Base-by-base conservation (phyloP, 1,140 invertebrate species). In the Venustaconcha ellipsiformis region DNA sequence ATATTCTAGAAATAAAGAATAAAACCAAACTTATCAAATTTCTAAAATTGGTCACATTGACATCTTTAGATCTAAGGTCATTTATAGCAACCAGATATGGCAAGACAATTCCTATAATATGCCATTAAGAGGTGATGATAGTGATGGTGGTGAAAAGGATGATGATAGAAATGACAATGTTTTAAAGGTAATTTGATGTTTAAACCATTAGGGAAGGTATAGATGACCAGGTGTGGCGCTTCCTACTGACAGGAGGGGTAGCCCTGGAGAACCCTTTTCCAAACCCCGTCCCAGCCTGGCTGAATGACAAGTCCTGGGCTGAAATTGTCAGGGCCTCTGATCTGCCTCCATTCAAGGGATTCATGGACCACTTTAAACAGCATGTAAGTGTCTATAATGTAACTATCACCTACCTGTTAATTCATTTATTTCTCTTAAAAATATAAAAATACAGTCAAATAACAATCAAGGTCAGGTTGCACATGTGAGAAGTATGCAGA, bases 191-290 rank as follows among this genome's bases (percentile, higher is more conserved):
- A 48, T 48, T 48, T 48, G 37, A 48, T 48, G 37, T 48, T 48
- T 48, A 48, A 48, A 48, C 37, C 37, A 6, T 8, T 48, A 48
- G 37, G 37, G 37, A 48, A 48, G 37, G 37, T 48, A 78, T 90
- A 26, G 85, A 89, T 79, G 89, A 90, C 58, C 67, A 72, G 59
- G 88, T 89, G 59, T 90, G 89, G 88, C 68, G 89, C 58, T 90
- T 90, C 79, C 76, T 90, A 70, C 73, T 90, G 74, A 90, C 90
- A 60, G 89, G 89, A 37, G 89, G 89, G 66, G 84, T 90, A 37
- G 87, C 88, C 26, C 69, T 90, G 63, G 88, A 89, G 57, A 90
- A 89, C 78, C 88, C 88, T 1, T 89, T 88, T 78, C 83, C 83
- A 30, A 90, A 90, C 76, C 90, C 90, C 17, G 85, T 86, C 37